Evolutionary conservation across 2,888 invertebrate genomes (phyloP).

Genomic region (Aphidius colemani): DNA sequence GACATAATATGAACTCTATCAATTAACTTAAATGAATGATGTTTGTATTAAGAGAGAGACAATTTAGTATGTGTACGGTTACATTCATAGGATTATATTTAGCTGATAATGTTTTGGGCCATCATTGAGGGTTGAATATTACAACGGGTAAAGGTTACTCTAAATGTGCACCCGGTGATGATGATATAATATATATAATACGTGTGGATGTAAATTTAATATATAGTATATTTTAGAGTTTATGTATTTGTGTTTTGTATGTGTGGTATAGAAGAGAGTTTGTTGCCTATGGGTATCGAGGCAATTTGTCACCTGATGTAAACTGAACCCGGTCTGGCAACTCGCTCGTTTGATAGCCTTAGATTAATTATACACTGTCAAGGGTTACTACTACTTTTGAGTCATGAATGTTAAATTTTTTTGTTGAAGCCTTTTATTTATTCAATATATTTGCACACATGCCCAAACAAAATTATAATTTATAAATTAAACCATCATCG

Average conservation of each 20-base stretch:
- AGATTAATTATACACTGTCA: constrained; percentile 54
- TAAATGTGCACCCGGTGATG: neutral
- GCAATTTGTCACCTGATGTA: constrained; percentile 55
- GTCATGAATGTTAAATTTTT: too few relatives aligned
- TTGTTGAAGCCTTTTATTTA: too few relatives aligned
- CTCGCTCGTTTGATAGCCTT: constrained; percentile 53
- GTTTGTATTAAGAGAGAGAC: too few relatives aligned
- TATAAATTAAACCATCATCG: too few relatives aligned
- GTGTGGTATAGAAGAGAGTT: constrained; percentile 23
- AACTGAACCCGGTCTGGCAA: constrained; percentile 38
- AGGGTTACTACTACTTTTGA: constrained; percentile 28
- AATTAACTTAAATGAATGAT: too few relatives aligned
- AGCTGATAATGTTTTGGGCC: neutral
- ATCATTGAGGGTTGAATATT: constrained; percentile 6
- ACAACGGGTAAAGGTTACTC: neutral
- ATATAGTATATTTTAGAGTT: too few relatives aligned
- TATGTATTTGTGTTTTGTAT: constrained; percentile 20
- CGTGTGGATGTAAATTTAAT: too few relatives aligned
- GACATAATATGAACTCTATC: too few relatives aligned
- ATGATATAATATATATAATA: constrained; percentile 17
- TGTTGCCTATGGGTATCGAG: constrained; percentile 40
- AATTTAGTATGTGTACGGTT: too few relatives aligned
- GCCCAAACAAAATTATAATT: too few relatives aligned
- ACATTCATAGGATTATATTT: neutral
- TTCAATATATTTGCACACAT: too few relatives aligned